A percentile compares a stretch with the other conserved stretches of the same genome.
phyloP scores from a whole-genome alignment of 1,140 invertebrate species.

The Cydia pomonella region DNA sequence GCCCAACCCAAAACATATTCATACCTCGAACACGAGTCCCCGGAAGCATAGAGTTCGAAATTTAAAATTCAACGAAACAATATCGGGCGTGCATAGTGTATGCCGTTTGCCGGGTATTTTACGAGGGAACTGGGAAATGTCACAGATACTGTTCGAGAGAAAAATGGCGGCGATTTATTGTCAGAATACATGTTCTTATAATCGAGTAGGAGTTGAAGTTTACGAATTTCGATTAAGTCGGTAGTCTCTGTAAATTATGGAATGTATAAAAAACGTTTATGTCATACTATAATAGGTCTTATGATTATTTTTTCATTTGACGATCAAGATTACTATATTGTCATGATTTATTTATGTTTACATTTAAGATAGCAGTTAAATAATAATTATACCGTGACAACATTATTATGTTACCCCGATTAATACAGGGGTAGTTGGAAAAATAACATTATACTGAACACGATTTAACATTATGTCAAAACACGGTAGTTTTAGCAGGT shows the following conservation, averaged over 20 bases:
- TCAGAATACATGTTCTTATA: constrained; percentile 17
- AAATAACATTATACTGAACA: too few species aligned
- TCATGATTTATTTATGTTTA: too few species aligned
- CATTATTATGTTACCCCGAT: too few species aligned
- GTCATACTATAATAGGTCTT: too few species aligned
- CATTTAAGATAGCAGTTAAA: too few species aligned
- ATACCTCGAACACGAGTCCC: neutral
- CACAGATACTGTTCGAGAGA: constrained; percentile 45
- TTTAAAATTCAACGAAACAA: constrained; percentile 77
- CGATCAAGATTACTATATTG: too few species aligned
- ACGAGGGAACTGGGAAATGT: constrained; percentile 68
- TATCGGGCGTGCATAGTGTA: constrained; percentile 71
- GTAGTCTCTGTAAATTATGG: neutral
- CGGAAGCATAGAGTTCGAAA: constrained; percentile 35
- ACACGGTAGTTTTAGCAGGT: too few species aligned
- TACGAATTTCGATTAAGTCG: neutral
- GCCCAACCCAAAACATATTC: neutral
- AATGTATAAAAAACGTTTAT: neutral
- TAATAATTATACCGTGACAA: too few species aligned
- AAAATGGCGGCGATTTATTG: constrained; percentile 12
- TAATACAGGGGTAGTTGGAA: too few species aligned
- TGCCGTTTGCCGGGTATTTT: constrained; percentile 64
- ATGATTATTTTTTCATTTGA: too few species aligned
- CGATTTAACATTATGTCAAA: too few species aligned
- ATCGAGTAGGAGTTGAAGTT: constrained; percentile 1